A percentile compares a stretch with the other conserved stretches of the same genome.
These are phyloP conservation scores for Lepidurus arcticus DNA, from an alignment of 1,140 invertebrate genomes.

Conservation along the genomic window DNA sequence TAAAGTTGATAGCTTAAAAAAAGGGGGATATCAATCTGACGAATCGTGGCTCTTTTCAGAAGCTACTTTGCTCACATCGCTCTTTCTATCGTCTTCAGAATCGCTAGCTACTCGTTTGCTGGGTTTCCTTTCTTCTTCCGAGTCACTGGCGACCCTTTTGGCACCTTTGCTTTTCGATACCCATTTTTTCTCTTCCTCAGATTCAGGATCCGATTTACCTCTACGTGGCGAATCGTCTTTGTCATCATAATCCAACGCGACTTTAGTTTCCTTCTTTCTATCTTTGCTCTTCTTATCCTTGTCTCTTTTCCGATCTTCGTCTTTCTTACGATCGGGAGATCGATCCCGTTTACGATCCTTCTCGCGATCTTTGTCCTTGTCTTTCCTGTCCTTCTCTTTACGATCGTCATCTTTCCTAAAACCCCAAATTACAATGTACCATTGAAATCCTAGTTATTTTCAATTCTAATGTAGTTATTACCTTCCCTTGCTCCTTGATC, in stretches of 20 bases:
- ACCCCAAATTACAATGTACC: too few relatives aligned
- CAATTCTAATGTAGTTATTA: background rate
- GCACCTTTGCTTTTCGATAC: background rate
- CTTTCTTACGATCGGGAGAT: conserved; percentile 31
- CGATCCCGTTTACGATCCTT: conserved; percentile 37
- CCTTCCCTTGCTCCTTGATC: conserved; percentile 48
- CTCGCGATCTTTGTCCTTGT: conserved; percentile 35
- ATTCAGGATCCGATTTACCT: background rate
- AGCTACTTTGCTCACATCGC: background rate
- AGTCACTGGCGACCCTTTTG: background rate
- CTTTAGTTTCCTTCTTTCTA: background rate
- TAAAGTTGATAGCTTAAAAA: background rate
- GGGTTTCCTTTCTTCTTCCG: background rate
- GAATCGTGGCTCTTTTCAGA: conserved; percentile 1
- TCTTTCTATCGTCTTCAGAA: conserved; percentile 1
- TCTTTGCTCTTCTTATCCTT: conserved; percentile 32
- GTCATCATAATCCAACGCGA: conserved; percentile 9
- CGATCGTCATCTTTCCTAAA: conserved; percentile 34
- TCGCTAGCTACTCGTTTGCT: background rate
- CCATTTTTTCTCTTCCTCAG: background rate
- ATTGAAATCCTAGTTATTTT: background rate
- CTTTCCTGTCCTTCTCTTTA: conserved; percentile 34
- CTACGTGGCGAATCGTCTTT: background rate
- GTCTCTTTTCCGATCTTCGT: conserved; percentile 34
- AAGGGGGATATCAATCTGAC: background rate